Percentiles rank a stretch among this genome's conserved stretches.
Evolutionary conservation across 2,113 vertebrate species (phyloP).

Genomic region (Bubalus kerabau): DNA sequence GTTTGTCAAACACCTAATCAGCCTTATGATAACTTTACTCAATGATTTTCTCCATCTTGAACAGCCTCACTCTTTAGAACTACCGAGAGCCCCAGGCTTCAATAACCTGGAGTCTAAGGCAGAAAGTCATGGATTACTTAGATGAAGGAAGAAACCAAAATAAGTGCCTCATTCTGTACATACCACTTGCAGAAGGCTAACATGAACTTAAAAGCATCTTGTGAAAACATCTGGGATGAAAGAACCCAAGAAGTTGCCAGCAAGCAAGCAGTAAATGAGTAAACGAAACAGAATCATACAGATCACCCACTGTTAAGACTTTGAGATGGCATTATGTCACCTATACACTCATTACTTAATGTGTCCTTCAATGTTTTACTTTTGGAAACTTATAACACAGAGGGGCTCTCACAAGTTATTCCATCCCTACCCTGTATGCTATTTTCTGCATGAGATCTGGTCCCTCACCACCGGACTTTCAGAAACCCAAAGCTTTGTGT

Average conservation of each 20-base stretch:
- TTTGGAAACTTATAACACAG: neutral
- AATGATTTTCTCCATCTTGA: neutral
- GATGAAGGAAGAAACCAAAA: neutral
- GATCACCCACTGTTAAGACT: neutral
- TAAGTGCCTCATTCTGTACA: neutral
- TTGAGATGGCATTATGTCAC: neutral
- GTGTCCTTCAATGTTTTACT: neutral
- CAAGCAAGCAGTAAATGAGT: neutral
- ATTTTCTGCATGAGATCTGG: neutral
- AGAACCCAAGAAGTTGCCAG: neutral
- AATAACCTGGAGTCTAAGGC: neutral
- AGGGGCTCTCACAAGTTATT: neutral
- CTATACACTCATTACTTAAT: neutral
- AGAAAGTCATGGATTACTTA: neutral
- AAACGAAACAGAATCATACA: neutral
- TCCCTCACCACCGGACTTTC: neutral
- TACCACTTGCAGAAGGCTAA: neutral
- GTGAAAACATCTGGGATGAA: neutral
- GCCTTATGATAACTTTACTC: neutral
- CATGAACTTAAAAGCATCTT: neutral
- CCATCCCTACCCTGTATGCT: neutral
- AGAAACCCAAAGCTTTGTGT: neutral
- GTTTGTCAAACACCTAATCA: neutral
- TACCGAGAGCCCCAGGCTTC: neutral
- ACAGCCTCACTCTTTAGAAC: neutral